Evolutionary conservation across 1,140 invertebrate genomes (phyloP), one percentile per base, ranked within the genome.

Genomic region (Akabosia matsudoensis): DNA sequence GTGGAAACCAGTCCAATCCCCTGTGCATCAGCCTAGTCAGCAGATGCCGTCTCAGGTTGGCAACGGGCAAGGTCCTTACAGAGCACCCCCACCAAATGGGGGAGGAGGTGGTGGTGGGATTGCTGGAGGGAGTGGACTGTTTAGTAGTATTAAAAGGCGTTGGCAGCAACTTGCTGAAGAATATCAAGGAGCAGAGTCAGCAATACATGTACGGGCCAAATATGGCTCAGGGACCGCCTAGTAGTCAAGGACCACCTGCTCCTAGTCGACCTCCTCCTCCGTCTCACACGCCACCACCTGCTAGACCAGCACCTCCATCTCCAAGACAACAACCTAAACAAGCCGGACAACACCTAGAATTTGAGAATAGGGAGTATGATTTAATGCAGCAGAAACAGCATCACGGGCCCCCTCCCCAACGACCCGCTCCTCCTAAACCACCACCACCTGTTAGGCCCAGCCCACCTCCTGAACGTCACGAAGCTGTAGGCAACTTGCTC

Each of bases 111-210:
- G 7, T 3, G 56, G 28, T 7, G 2, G 4, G 31, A 22, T 13
- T 56, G 33, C 10, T n/a, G 77, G 76, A 7, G 56, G 64, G 13
- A 52, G 45, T 31, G 33, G 67, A 26, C 52, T 78, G 14, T 73
- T 78, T 26, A 78, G 67, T 37, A 37, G 33, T 7, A 72, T 72
- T 72, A 72, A 51, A 72, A 80, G 80, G 78, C 10, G 80, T 78
- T 52, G 80, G 78, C 3, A 74, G 78, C 56, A 79, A 74, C 67
- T 75, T 79, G 51, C 75, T 81, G 28, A 81, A 81, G 34, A 81
- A 81, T 70, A 74, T 81, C 24, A 79, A 79, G 74, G 80, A 81
- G 56, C 52, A 73, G 18, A 76, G 78, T 76, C 74, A 75, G 30
- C 74, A 78, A 30, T 78, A 78, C 22, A 74, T 78, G 37, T 34